Conservation (phyloP, 1,140 invertebrate species). For the Gyrodactylus salaris region DNA sequence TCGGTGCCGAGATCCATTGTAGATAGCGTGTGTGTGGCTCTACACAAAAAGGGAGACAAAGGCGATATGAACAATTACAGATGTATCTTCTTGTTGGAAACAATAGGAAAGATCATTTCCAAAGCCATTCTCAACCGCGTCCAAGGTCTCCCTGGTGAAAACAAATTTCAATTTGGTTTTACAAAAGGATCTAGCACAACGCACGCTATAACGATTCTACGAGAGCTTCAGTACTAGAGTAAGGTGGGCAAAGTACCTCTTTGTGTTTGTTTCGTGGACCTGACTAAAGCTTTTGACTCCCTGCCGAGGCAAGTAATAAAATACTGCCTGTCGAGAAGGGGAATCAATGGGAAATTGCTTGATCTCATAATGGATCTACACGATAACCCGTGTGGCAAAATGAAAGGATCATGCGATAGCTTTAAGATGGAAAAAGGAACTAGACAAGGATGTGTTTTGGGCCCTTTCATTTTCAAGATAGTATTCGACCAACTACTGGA, state of each 20-base stretch:
- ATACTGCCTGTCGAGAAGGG: background rate
- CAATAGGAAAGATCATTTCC: background rate
- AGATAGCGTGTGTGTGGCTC: background rate
- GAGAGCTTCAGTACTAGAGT: background rate
- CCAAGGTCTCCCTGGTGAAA: background rate
- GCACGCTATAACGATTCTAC: background rate
- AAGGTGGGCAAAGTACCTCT: background rate
- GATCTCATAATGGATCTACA: background rate
- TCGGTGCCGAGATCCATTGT: background rate
- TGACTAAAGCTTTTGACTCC: background rate
- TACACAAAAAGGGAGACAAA: background rate
- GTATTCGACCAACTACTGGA: background rate
- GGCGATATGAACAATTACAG: background rate
- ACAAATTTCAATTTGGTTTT: background rate
- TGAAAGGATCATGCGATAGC: background rate
- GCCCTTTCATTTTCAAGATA: background rate
- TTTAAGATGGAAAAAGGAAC: background rate
- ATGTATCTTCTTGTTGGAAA: background rate
- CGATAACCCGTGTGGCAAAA: background rate
- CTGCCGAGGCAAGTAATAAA: background rate
- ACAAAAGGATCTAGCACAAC: background rate
- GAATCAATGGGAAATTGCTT: background rate
- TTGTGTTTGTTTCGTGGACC: background rate
- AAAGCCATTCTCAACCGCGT: background rate
- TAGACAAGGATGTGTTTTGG: background rate